These are phyloP conservation scores for Brenthis daphne DNA, from an alignment of 2,888 invertebrate species.

Conservation along the genomic window DNA sequence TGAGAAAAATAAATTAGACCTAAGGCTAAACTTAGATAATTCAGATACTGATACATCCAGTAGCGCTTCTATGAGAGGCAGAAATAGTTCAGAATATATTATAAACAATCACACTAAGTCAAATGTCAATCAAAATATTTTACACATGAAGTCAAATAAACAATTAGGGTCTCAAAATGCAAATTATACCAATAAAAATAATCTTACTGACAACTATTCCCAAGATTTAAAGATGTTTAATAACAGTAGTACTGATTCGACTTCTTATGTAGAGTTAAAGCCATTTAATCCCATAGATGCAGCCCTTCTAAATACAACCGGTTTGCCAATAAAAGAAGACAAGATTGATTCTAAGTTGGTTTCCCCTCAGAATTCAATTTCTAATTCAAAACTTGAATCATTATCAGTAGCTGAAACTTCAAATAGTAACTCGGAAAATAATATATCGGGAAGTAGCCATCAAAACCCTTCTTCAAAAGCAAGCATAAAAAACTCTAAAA, in stretches of 20 bases:
- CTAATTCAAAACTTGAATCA: constrained; percentile 45
- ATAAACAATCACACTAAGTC: constrained; percentile 58
- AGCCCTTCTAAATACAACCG: constrained; percentile 61
- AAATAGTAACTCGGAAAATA: constrained; percentile 52
- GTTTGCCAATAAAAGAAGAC: constrained; percentile 52
- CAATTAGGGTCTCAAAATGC: constrained; percentile 36
- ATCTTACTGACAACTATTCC: constrained; percentile 39
- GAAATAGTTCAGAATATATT: constrained; percentile 72
- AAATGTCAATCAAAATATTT: constrained; percentile 38
- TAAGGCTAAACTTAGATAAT: constrained; percentile 68
- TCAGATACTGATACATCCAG: constrained; percentile 78
- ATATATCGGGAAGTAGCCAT: constrained; percentile 45
- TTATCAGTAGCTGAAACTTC: constrained; percentile 49
- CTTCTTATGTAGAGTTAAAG: constrained; percentile 71
- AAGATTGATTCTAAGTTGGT: constrained; percentile 39
- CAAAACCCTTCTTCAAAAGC: constrained; percentile 41
- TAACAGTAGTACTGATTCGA: constrained; percentile 70
- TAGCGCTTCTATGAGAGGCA: constrained; percentile 70
- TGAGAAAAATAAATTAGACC: constrained; percentile 72
- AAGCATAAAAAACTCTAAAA: constrained; percentile 47
- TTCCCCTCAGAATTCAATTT: constrained; percentile 34
- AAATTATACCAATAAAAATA: constrained; percentile 35
- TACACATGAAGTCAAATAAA: constrained; percentile 34
- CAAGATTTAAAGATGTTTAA: constrained; percentile 53
- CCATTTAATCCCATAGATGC: constrained; percentile 61